These are phyloP conservation scores for Scaptodrosophila latifasciaeformis DNA, from an alignment of 2,888 invertebrate species.

Conservation along the genomic window DNA sequence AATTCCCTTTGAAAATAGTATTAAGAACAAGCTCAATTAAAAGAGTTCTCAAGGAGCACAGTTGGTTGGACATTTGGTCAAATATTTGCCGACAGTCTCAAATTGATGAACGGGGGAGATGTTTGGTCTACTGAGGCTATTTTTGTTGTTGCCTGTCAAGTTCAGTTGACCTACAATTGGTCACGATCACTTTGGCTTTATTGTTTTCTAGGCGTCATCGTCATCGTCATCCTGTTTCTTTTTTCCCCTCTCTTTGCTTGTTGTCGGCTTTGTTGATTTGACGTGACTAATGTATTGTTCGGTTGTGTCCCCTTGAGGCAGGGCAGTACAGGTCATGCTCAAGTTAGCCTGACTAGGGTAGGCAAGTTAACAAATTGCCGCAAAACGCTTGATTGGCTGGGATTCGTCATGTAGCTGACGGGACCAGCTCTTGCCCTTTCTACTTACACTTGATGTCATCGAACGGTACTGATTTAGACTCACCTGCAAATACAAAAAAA, in stretches of 20 bases:
- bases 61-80: constrained; percentile 54
- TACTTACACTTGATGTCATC: neutral
- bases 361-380: constrained; percentile 43
- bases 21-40: too few relatives aligned
- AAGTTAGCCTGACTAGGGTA: constrained; percentile 14
- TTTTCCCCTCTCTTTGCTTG: constrained; percentile 2
- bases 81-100: constrained; percentile 60
- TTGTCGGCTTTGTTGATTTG: constrained; percentile 47
- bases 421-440: neutral
- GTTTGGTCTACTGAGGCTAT: constrained; percentile 5
- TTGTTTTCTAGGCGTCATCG: constrained; percentile 36
- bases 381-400: constrained; percentile 19
- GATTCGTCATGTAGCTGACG: too few relatives aligned
- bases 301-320: constrained; percentile 30
- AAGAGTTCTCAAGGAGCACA: too few relatives aligned
- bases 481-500: constrained; percentile 46
- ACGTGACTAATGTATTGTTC: constrained; percentile 62
- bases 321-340: constrained; percentile 18
- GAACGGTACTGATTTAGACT: constrained; percentile 23
- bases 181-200: constrained; percentile 61
- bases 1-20: too few relatives aligned
- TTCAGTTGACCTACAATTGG: constrained; percentile 48
- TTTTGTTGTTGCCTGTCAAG: constrained; percentile 9
- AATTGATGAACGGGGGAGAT: too few relatives aligned
- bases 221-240: constrained; percentile 12